Percentiles rank a stretch among this genome's conserved stretches.
Conservation (phyloP, 2,797 vertebrate species). For the Paedocypris micromegethes region DNA sequence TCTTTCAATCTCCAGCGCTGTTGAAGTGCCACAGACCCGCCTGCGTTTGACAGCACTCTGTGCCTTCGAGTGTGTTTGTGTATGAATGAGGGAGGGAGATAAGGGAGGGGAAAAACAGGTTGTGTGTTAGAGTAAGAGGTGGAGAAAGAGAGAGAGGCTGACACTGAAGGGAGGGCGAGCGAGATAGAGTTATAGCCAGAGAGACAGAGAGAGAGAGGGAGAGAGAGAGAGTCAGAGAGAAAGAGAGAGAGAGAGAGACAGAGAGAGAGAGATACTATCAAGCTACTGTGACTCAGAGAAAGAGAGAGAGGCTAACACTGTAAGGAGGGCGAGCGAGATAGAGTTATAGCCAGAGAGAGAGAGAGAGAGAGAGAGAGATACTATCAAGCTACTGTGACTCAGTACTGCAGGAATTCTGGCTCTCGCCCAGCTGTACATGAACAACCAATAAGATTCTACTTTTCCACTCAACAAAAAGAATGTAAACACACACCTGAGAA, state of each 20-base stretch:
- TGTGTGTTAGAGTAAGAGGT: constrained; percentile 24
- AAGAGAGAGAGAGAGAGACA: constrained; percentile 29
- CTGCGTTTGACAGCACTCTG: constrained; percentile 17
- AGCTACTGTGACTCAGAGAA: background rate
- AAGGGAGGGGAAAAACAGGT: constrained; percentile 14
- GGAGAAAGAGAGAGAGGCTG: constrained; percentile 4
- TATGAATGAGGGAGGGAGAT: constrained; percentile 8
- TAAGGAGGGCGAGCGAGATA: constrained; percentile 6
- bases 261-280: constrained; percentile 20
- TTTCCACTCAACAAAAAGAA: constrained; percentile 25
- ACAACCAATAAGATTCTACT: constrained; percentile 12
- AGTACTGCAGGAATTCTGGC: constrained; percentile 65
- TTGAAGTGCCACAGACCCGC: constrained; percentile 22
- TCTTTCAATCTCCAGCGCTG: constrained; percentile 12
- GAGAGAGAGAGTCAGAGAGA: constrained; percentile 16
- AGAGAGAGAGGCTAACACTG: background rate
- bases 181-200: background rate
- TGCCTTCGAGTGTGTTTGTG: background rate
- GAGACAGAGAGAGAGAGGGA: constrained; percentile 1
- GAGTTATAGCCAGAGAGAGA: background rate
- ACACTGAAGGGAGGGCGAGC: background rate
- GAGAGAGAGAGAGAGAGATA: constrained; percentile 14
- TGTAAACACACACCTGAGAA: constrained; percentile 12
- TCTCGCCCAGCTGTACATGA: constrained; percentile 49
- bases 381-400: constrained; percentile 47